These are phyloP conservation scores for Steromphala cineraria DNA, from an alignment of 2,888 invertebrate genomes.

Conservation along the genomic window DNA sequence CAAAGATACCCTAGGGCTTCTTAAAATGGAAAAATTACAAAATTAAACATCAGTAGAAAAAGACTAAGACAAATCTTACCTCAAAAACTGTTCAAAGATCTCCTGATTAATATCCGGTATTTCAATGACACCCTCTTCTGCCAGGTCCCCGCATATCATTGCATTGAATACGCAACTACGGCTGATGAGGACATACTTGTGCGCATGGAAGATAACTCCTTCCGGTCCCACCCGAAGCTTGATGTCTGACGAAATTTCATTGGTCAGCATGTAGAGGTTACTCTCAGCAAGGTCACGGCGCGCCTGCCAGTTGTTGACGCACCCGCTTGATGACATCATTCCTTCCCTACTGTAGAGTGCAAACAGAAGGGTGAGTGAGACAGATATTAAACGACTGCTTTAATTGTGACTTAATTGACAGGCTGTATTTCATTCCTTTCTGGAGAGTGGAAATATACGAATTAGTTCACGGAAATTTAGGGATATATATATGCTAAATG, in stretches of 20 bases:
- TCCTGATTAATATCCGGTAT: neutral
- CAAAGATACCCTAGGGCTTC: too few relatives aligned
- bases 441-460: too few relatives aligned
- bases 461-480: too few relatives aligned
- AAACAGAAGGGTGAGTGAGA: too few relatives aligned
- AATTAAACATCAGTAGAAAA: too few relatives aligned
- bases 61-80: neutral
- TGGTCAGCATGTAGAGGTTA: neutral
- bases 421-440: too few relatives aligned
- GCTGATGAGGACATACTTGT: neutral
- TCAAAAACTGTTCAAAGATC: neutral
- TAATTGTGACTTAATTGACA: too few relatives aligned
- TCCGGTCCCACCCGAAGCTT: neutral
- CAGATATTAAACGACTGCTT: too few relatives aligned
- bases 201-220: neutral
- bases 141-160: neutral
- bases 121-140: neutral
- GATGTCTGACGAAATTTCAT: neutral
- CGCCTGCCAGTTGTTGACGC: neutral
- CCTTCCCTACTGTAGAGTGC: too few relatives aligned
- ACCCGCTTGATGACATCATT: neutral
- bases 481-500: too few relatives aligned
- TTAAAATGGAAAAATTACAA: too few relatives aligned
- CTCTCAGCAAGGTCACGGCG: neutral
- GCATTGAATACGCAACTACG: conserved; percentile 6